Conservation (phyloP, 2,113 vertebrate species). For the Alouatta palliata region DNA sequence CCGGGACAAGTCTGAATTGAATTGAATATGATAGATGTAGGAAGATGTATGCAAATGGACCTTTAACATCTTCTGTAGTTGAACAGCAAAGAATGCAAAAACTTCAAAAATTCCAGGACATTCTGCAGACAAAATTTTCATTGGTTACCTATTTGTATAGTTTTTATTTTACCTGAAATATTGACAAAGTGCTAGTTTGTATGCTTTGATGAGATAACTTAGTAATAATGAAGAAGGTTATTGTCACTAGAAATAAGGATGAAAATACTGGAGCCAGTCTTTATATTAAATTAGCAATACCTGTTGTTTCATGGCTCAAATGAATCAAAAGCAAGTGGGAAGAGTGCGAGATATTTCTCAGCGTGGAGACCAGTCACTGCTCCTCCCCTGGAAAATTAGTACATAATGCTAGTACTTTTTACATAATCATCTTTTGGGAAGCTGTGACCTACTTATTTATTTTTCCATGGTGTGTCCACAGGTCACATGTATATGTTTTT, state of each 20-base stretch:
- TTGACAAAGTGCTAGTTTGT: not conserved
- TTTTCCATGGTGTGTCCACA: not conserved
- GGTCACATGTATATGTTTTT: no score
- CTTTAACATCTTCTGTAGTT: not conserved
- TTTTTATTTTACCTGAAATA: conserved; percentile 31
- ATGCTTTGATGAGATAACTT: not conserved
- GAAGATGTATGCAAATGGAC: not conserved
- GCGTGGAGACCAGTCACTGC: not conserved
- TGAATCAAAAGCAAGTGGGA: not conserved
- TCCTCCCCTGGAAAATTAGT: not conserved
- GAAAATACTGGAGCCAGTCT: not conserved
- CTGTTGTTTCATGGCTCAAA: not conserved
- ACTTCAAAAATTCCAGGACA: not conserved
- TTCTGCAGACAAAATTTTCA: not conserved
- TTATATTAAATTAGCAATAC: conserved; percentile 3
- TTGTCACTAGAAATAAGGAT: not conserved
- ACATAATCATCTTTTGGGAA: not conserved
- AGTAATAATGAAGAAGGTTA: not conserved
- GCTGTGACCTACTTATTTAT: not conserved
- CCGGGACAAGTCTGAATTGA: not conserved
- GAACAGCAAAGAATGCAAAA: not conserved
- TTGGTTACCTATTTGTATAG: not conserved
- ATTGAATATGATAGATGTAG: not conserved
- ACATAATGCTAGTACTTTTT: not conserved
- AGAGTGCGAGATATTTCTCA: not conserved